These are phyloP conservation scores for Pachypeltis micranthus DNA, from an alignment of 1,140 invertebrate species.

Conservation along the genomic window DNA sequence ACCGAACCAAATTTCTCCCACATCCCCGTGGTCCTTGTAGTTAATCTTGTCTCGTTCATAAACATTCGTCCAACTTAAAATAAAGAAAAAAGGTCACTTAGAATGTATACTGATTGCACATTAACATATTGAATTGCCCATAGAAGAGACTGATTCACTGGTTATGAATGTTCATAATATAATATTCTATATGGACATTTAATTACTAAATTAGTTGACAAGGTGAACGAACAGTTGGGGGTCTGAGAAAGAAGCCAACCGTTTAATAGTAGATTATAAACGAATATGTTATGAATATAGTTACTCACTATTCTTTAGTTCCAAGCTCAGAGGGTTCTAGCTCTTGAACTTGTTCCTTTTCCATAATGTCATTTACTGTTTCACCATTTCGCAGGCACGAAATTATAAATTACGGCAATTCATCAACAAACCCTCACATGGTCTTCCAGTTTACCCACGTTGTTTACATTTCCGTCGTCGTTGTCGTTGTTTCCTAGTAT, in stretches of 20 bases:
- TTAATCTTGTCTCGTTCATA: conserved; percentile 72
- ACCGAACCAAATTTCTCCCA: conserved; percentile 90
- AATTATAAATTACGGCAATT: too few species aligned
- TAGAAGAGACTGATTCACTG: conserved; percentile 14
- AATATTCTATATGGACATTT: not conserved
- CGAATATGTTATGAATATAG: not conserved
- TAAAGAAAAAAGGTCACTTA: too few species aligned
- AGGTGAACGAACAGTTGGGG: too few species aligned
- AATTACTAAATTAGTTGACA: conserved; percentile 14
- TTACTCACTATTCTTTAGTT: conserved; percentile 57
- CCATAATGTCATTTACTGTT: too few species aligned
- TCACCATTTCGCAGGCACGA: too few species aligned
- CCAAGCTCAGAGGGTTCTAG: conserved; percentile 55
- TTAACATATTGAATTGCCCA: conserved; percentile 13
- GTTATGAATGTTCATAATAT: not conserved
- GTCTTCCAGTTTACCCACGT: too few species aligned
- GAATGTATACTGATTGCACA: too few species aligned
- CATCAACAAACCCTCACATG: too few species aligned
- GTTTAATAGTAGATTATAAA: not conserved
- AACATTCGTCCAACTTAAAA: conserved; percentile 63
- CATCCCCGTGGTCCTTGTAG: conserved; percentile 70
- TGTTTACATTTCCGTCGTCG: too few species aligned
- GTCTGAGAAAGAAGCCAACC: too few species aligned
- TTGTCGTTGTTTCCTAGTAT: too few species aligned
- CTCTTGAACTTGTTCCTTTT: too few species aligned